Evolutionary conservation across 1,140 invertebrate genomes (phyloP).

Genomic region (Bactericera cockerelli): DNA sequence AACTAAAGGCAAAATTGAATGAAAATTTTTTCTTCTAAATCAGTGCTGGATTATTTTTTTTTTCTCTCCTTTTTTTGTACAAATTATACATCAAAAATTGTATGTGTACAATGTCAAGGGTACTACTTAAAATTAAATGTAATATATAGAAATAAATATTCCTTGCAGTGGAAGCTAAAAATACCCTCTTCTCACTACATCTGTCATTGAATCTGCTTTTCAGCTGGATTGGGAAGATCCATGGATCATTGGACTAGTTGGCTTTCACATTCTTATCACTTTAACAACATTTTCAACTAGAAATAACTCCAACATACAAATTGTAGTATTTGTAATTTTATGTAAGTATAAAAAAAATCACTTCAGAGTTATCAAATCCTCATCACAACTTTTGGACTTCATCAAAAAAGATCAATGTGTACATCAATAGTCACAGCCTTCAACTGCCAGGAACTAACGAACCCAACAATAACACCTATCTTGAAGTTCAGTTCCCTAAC

Average conservation of each 20-base stretch:
- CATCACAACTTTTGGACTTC: too few relatives aligned
- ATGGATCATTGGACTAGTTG: slow-evolving; percentile 57
- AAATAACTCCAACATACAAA: slow-evolving; percentile 74
- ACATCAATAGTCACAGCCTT: too few relatives aligned
- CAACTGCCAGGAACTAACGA: too few relatives aligned
- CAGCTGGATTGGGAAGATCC: slow-evolving; percentile 82
- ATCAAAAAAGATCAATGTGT: too few relatives aligned
- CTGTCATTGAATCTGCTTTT: slow-evolving; percentile 27
- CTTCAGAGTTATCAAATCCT: too few relatives aligned
- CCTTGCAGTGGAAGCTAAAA: background rate
- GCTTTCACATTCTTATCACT: slow-evolving; percentile 58
- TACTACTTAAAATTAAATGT: background rate
- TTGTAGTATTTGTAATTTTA: slow-evolving; percentile 59
- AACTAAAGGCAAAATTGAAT: too few relatives aligned
- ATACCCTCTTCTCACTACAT: slow-evolving; percentile 10
- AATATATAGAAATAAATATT: background rate
- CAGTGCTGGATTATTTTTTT: background rate
- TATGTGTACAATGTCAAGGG: too few relatives aligned
- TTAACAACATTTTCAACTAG: slow-evolving; percentile 60
- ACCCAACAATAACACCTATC: too few relatives aligned
- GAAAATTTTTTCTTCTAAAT: too few relatives aligned
- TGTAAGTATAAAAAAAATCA: too few relatives aligned
- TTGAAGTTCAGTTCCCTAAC: too few relatives aligned
- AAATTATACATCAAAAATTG: background rate
- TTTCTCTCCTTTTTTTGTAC: background rate